These are phyloP conservation scores for Chelonus formosanus DNA, from an alignment of 2,888 invertebrate species.

Conservation along the genomic window DNA sequence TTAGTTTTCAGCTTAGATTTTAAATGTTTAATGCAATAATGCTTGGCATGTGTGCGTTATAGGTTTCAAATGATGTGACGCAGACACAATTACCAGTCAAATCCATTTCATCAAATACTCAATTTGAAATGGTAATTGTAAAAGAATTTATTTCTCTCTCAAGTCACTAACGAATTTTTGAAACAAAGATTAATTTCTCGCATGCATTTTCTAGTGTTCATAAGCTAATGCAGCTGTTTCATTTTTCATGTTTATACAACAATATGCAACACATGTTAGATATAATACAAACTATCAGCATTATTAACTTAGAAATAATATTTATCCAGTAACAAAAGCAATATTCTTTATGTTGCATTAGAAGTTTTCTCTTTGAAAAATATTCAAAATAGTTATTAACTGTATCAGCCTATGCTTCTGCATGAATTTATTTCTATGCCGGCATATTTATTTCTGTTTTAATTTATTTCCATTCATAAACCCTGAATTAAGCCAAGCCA, in stretches of 20 bases:
- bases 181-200: no score
- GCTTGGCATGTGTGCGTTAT: conserved; percentile 49
- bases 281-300: no score
- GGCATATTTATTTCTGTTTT: conserved; percentile 59
- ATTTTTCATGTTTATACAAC: no score
- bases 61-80: conserved; percentile 63
- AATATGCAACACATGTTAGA: no score
- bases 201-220: no score
- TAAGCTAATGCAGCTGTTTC: no score
- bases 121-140: conserved; percentile 63
- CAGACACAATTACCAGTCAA: conserved; percentile 61
- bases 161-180: not conserved
- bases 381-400: conserved; percentile 3
- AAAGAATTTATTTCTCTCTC: conserved; percentile 17
- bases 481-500: conserved; percentile 1
- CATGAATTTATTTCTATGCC: conserved; percentile 61
- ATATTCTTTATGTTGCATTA: no score
- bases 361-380: no score
- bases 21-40: conserved; percentile 28
- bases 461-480: conserved; percentile 42
- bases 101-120: conserved; percentile 58
- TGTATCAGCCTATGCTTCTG: conserved; percentile 54
- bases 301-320: no score
- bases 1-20: conserved; percentile 24
- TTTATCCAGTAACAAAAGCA: no score